phyloP scores from a whole-genome alignment of 2,797 vertebrate species.

The Platyrinchus mystaceus region DNA sequence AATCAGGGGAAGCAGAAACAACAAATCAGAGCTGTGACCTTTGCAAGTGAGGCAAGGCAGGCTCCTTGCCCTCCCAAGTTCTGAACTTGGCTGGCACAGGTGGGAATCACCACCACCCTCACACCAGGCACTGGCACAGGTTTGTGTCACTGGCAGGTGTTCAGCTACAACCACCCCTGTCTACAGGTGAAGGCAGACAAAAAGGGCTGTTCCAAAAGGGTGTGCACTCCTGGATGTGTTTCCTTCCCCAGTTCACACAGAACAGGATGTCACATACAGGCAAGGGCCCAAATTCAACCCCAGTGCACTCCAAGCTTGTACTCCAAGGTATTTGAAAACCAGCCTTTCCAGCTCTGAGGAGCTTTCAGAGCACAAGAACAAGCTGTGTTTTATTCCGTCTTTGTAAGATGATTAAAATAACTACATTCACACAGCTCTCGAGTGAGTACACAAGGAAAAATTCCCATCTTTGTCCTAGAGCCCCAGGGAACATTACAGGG shows the following conservation, averaged over 20 bases:
- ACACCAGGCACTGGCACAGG: neutral
- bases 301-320: neutral
- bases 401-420: slow-evolving; percentile 30
- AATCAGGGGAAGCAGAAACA: slow-evolving; percentile 15
- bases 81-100: neutral
- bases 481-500: neutral
- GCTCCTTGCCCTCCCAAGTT: neutral
- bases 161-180: neutral
- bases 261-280: neutral
- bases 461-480: slow-evolving; percentile 30
- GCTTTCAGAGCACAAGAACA: slow-evolving; percentile 21
- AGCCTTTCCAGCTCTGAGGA: slow-evolving; percentile 5
- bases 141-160: neutral
- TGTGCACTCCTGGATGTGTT: neutral
- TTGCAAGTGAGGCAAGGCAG: neutral
- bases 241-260: neutral
- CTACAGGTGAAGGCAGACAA: neutral
- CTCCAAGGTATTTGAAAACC: neutral
- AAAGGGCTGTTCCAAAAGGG: neutral
- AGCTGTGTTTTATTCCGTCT: neutral
- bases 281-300: neutral
- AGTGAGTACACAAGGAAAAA: slow-evolving; percentile 24
- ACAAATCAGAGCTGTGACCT: slow-evolving; percentile 19
- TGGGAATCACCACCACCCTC: neutral
- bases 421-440: neutral